Evolutionary conservation across 2,797 vertebrate genomes (phyloP), one percentile per base, ranked within the genome.

Genomic region (Cryptoblepharus egeriae): DNA sequence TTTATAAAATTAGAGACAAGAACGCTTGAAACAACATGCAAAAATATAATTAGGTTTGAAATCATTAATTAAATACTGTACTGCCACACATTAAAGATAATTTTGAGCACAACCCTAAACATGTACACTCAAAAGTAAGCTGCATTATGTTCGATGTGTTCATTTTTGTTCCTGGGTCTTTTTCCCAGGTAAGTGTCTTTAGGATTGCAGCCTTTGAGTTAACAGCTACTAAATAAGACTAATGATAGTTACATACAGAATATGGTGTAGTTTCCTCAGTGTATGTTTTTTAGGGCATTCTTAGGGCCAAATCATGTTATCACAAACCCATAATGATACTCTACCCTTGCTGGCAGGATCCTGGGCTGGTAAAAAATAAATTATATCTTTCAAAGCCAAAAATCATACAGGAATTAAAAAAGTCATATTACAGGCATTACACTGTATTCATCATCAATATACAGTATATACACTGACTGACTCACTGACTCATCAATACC

Each of bases 1-100:
- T 88, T 92, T 90, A 94, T 90, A 89, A 87, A 92, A 91, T 88
- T 86, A 89, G 37, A 77, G 71, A 93, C 81, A 86, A 85, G 45
- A 87, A 83, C 82, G 90, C 84, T 92, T 85, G 82, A 91, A 92
- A 80, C 18, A 85, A 76, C 72, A 68, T 81, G 82, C 68, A 49
- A 75, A 90, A 69, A 77, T 67, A 90, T 88, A 87, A 91, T 75
- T 55, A 39, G 81, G 84, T 88, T 84, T 70, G 72, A 75, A 30
- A 49, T 20, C 57, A 86, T 87, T 87, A 88, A 86, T 87, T 87
- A 88, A 87, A 88, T 42, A 42, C 39, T 42, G 39, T 0, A 0
- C 75, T 75, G 75, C 86, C 79, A 89, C 78, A 77, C 67, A 90
- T 85, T 92, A 90, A 24, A 81, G 91, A 90, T 79, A 82, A 58